These are phyloP conservation scores for Drosophila pallidifrons DNA, from an alignment of 1,140 invertebrate species.

Conservation along the genomic window DNA sequence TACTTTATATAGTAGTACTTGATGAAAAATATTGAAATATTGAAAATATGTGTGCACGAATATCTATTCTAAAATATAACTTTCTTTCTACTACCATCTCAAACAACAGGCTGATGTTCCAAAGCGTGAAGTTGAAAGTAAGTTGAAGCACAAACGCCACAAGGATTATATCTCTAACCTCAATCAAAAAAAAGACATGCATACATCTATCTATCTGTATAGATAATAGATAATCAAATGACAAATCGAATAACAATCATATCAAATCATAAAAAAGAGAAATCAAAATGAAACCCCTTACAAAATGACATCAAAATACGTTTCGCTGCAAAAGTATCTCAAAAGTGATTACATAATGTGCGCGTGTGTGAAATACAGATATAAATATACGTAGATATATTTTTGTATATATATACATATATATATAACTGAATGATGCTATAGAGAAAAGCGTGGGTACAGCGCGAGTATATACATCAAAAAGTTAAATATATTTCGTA, in stretches of 20 bases:
- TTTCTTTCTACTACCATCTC: conserved; percentile 42
- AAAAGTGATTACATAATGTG: conserved; percentile 76
- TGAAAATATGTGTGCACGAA: conserved; percentile 7
- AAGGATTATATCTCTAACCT: conserved; percentile 79
- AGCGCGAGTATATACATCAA: conserved; percentile 30
- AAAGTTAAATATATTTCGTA: conserved; percentile 70
- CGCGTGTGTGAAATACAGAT: conserved; percentile 65
- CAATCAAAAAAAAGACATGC: conserved; percentile 49
- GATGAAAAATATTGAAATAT: not conserved
- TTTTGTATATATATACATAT: not conserved
- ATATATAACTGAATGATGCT: conserved; percentile 16
- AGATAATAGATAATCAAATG: not conserved
- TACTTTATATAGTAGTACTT: conserved; percentile 12
- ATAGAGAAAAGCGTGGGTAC: conserved; percentile 24
- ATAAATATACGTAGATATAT: conserved; percentile 31
- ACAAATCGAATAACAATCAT: conserved; percentile 17
- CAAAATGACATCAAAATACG: conserved; percentile 7
- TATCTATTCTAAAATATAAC: conserved; percentile 23
- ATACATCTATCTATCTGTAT: not conserved
- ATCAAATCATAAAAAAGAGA: conserved; percentile 9
- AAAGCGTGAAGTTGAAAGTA: conserved; percentile 85
- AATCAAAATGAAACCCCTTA: not conserved
- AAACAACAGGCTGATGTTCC: conserved; percentile 83
- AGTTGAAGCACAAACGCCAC: conserved; percentile 56
- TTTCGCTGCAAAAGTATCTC: conserved; percentile 12